Conservation (phyloP, 2,888 invertebrate genomes). For the Scaptomyza reducta region DNA sequence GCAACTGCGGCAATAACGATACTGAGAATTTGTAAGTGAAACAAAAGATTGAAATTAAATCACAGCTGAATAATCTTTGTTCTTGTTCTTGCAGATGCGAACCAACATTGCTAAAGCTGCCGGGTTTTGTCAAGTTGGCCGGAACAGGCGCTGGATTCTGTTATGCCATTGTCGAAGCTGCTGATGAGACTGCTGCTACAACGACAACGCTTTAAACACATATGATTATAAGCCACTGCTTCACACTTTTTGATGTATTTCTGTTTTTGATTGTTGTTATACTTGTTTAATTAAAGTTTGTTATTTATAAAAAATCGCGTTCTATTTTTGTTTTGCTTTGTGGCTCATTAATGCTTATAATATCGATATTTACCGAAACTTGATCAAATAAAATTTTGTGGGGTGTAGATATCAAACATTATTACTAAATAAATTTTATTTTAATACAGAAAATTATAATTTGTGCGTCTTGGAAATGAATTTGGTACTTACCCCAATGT, state of each 20-base stretch:
- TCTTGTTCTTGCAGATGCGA: slow-evolving; percentile 62
- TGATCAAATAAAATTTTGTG: too few relatives aligned
- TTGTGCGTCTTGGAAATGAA: too few relatives aligned
- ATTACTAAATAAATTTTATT: too few relatives aligned
- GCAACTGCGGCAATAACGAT: slow-evolving; percentile 90
- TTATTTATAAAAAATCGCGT: background rate
- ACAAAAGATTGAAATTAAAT: background rate
- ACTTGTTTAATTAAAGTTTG: slow-evolving; percentile 24
- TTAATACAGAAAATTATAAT: too few relatives aligned
- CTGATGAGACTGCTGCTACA: slow-evolving; percentile 6
- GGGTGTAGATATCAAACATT: too few relatives aligned
- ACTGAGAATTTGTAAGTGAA: slow-evolving; percentile 82
- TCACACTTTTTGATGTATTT: background rate
- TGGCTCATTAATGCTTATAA: too few relatives aligned
- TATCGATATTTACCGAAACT: too few relatives aligned
- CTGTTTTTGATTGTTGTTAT: slow-evolving; percentile 11
- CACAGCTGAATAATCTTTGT: background rate
- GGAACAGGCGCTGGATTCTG: slow-evolving; percentile 84
- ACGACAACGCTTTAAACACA: slow-evolving; percentile 1
- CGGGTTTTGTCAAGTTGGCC: slow-evolving; percentile 72
- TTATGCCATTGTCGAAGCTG: slow-evolving; percentile 69
- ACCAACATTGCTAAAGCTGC: slow-evolving; percentile 75
- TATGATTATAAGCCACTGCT: background rate
- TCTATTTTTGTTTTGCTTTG: too few relatives aligned
- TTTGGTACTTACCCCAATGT: too few relatives aligned